A percentile compares a stretch with the other conserved stretches of the same genome.
Conservation (phyloP, 1,140 invertebrate species). For the Heterodera schachtii region DNA sequence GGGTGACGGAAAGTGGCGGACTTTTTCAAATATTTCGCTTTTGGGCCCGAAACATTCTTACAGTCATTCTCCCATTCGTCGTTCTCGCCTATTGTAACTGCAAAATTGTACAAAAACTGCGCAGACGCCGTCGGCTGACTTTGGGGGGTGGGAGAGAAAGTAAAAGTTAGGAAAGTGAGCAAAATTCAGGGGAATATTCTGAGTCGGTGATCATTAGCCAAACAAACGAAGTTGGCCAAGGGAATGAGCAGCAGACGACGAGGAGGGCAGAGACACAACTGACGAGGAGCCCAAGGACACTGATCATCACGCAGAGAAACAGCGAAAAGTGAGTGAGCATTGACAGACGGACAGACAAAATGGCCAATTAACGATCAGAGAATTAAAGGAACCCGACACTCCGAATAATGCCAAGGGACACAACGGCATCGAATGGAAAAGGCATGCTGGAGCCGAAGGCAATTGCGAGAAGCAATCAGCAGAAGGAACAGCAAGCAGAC, state of each 20-base stretch:
- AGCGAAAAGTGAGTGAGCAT: not conserved
- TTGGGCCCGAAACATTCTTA: constrained; percentile 58
- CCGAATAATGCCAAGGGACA: not conserved
- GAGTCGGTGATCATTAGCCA: constrained; percentile 13
- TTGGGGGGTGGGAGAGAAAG: constrained; percentile 10
- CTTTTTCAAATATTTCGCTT: constrained; percentile 38
- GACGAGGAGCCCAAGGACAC: not conserved
- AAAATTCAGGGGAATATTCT: constrained; percentile 26
- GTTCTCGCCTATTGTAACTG: constrained; percentile 57
- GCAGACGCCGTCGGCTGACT: constrained; percentile 21
- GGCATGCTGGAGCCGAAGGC: constrained; percentile 30
- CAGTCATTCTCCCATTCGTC: constrained; percentile 55
- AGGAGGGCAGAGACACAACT: not conserved
- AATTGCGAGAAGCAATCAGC: constrained; percentile 4
- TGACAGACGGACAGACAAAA: not conserved
- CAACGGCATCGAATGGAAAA: not conserved
- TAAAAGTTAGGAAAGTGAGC: constrained; percentile 16
- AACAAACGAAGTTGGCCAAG: not conserved
- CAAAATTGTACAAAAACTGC: constrained; percentile 50
- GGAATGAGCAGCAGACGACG: not conserved
- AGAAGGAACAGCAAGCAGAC: not conserved
- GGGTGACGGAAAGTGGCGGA: constrained; percentile 44
- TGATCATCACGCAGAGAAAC: not conserved
- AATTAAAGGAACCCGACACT: not conserved
- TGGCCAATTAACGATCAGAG: not conserved